These are phyloP conservation scores for Himalopsyche tibetana DNA, from an alignment of 2,888 invertebrate genomes.

Conservation along the genomic window DNA sequence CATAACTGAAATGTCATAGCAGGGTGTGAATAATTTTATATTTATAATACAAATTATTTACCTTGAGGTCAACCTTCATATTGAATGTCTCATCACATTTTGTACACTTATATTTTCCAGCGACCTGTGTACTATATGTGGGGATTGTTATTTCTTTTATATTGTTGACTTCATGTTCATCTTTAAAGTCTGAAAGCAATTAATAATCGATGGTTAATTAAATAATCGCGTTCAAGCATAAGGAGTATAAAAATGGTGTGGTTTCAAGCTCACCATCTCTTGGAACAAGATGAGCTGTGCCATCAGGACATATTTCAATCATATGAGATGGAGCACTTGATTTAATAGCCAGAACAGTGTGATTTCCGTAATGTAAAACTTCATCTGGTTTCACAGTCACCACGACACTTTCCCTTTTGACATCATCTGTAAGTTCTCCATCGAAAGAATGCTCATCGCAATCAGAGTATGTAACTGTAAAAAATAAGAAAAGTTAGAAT, in stretches of 20 bases:
- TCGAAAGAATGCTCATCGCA: constrained; percentile 39
- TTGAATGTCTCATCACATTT: constrained; percentile 71
- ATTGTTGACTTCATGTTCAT: not conserved
- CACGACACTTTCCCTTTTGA: constrained; percentile 17
- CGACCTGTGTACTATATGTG: not conserved
- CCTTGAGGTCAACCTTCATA: constrained; percentile 71
- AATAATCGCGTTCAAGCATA: not conserved
- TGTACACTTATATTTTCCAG: constrained; percentile 70
- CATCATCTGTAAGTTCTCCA: constrained; percentile 2
- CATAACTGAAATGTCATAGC: too few species aligned
- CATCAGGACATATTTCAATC: constrained; percentile 56
- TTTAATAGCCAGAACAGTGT: constrained; percentile 37
- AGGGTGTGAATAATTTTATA: too few species aligned
- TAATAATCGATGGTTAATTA: not conserved
- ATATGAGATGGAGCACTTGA: constrained; percentile 46
- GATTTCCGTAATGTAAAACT: constrained; percentile 34
- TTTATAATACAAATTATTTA: constrained; percentile 60
- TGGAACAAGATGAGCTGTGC: constrained; percentile 50
- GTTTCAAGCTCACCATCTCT: constrained; percentile 44
- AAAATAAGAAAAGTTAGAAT: not conserved
- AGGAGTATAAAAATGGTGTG: not conserved
- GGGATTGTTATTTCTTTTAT: constrained; percentile 1
- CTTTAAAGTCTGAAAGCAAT: constrained; percentile 24
- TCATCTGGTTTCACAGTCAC: constrained; percentile 43
- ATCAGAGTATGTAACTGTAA: constrained; percentile 48